phyloP scores from a whole-genome alignment of 2,888 invertebrate species.

The Carabus problematicus region DNA sequence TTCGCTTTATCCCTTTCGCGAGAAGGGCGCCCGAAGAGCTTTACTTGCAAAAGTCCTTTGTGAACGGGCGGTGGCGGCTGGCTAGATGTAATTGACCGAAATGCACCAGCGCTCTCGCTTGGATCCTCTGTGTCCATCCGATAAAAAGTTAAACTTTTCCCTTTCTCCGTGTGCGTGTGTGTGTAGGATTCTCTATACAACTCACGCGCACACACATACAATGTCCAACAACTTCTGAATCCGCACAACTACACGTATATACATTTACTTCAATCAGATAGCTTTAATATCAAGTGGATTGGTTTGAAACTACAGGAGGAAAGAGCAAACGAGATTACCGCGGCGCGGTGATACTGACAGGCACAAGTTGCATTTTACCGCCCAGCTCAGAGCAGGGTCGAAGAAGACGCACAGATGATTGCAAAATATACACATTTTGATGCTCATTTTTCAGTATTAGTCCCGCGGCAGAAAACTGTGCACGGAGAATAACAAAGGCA shows the following conservation, averaged over 20 bases:
- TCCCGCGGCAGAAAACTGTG: slow-evolving; percentile 27
- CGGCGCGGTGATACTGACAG: too few species aligned
- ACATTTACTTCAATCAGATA: too few species aligned
- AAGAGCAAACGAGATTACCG: too few species aligned
- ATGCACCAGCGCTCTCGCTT: slow-evolving; percentile 24
- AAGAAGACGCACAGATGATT: slow-evolving; percentile 16
- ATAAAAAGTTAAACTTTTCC: slow-evolving; percentile 25
- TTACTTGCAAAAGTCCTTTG: slow-evolving; percentile 37
- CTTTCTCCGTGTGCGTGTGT: not conserved
- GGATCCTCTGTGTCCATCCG: slow-evolving; percentile 2
- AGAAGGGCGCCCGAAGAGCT: slow-evolving; percentile 20
- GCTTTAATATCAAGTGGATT: too few species aligned
- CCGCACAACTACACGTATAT: too few species aligned
- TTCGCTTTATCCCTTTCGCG: slow-evolving; percentile 29
- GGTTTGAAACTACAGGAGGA: too few species aligned
- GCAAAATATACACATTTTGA: slow-evolving; percentile 27
- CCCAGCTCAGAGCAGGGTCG: too few species aligned
- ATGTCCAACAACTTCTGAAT: slow-evolving; percentile 11
- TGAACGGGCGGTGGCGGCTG: too few species aligned
- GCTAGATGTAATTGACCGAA: slow-evolving; percentile 32
- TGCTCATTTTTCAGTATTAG: slow-evolving; percentile 40
- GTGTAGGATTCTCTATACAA: too few species aligned
- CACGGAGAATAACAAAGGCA: slow-evolving; percentile 38
- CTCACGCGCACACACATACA: too few species aligned
- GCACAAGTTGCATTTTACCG: too few species aligned